phyloP scores from a whole-genome alignment of 2,797 vertebrate genomes.

The Brachyalestes nurse region DNA sequence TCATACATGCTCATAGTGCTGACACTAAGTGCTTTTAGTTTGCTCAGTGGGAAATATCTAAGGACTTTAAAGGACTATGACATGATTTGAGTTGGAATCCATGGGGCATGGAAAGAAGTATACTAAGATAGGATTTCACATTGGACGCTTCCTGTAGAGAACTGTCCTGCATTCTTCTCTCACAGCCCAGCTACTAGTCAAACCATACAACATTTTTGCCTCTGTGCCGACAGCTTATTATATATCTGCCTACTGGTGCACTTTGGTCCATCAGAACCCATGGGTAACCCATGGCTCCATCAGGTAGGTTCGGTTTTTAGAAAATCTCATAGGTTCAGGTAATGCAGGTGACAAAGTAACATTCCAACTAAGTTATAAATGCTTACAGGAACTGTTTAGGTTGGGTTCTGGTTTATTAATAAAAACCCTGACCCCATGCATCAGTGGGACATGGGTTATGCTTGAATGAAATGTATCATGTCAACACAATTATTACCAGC shows the following conservation, averaged over 20 bases:
- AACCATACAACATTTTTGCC: background rate
- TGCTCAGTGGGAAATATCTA: conserved; percentile 56
- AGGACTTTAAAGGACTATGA: conserved; percentile 56
- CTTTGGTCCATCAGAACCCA: no score
- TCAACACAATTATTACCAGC: no score
- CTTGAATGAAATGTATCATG: no score
- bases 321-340: no score
- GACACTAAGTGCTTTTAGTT: conserved; percentile 65
- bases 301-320: no score
- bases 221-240: background rate
- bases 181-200: background rate
- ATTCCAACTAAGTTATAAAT: no score
- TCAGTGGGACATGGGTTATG: no score
- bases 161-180: conserved; percentile 4
- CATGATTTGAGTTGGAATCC: conserved; percentile 41
- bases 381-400: no score
- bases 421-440: no score
- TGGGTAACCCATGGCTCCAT: no score
- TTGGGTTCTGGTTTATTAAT: no score
- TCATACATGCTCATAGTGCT: conserved; percentile 50
- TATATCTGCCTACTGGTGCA: background rate
- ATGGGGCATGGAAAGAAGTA: conserved; percentile 39
- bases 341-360: no score
- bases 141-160: conserved; percentile 46
- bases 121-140: conserved; percentile 23